Conservation (phyloP, 1,140 invertebrate species). For the Bombus huntii region DNA sequence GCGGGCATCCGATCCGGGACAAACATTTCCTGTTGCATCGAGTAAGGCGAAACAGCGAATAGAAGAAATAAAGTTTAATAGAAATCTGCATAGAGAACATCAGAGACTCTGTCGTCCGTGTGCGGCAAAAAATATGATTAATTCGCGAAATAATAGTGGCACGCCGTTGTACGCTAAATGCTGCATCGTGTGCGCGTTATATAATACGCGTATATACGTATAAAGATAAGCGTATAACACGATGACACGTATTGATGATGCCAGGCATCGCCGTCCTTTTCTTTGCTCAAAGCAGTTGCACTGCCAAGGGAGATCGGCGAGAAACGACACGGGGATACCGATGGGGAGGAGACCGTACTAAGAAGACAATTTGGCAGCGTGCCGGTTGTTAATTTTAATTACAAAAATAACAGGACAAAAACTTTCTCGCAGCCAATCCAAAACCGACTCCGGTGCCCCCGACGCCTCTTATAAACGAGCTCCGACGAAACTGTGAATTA, state of each 20-base stretch:
- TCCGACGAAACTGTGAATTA: conserved; percentile 37
- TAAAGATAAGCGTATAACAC: conserved; percentile 63
- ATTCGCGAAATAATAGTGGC: conserved; percentile 45
- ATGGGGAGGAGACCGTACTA: conserved; percentile 73
- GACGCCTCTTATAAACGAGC: conserved; percentile 48
- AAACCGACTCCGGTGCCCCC: neutral
- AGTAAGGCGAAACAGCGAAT: neutral
- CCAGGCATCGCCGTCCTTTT: conserved; percentile 48
- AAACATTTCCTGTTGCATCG: conserved; percentile 8
- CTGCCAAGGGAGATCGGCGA: conserved; percentile 58
- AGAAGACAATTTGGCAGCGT: conserved; percentile 80
- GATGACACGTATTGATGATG: conserved; percentile 68
- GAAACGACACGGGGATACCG: conserved; percentile 38
- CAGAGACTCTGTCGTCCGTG: neutral
- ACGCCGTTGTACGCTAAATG: conserved; percentile 32
- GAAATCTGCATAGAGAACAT: conserved; percentile 36
- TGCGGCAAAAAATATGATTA: conserved; percentile 39
- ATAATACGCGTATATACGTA: conserved; percentile 52
- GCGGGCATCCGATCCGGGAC: neutral
- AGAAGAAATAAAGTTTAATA: conserved; percentile 50
- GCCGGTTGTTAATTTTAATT: conserved; percentile 81
- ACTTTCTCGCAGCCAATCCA: conserved; percentile 49
- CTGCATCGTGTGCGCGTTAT: conserved; percentile 50
- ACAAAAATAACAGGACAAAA: conserved; percentile 77
- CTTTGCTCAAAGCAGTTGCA: conserved; percentile 33